Evolutionary conservation across 1,140 invertebrate genomes (phyloP).

Genomic region (Neomicropteryx cornuta): DNA sequence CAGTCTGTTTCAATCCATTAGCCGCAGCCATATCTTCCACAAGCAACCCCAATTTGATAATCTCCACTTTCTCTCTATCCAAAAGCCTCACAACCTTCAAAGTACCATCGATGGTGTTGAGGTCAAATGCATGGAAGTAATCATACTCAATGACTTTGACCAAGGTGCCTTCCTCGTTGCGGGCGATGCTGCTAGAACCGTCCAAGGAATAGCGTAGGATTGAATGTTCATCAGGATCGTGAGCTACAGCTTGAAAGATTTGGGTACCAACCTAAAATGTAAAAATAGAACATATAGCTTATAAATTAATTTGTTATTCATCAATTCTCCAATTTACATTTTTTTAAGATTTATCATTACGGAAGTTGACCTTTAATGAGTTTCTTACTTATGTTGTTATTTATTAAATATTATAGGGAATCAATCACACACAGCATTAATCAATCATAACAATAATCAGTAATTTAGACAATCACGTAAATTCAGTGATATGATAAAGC

Average conservation of each 20-base stretch:
- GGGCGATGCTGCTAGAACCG: constrained; percentile 54
- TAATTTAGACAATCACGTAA: too few relatives aligned
- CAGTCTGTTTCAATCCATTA: constrained; percentile 51
- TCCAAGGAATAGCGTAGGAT: constrained; percentile 66
- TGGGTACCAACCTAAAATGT: constrained; percentile 51
- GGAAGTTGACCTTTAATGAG: too few relatives aligned
- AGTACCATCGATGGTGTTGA: constrained; percentile 64
- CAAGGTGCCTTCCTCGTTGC: constrained; percentile 66
- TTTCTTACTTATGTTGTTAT: too few relatives aligned
- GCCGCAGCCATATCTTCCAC: constrained; percentile 80
- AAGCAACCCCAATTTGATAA: constrained; percentile 58
- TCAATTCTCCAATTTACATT: constrained; percentile 4
- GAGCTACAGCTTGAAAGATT: constrained; percentile 57
- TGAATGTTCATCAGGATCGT: constrained; percentile 67
- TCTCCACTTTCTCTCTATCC: constrained; percentile 77
- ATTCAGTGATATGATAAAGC: too few relatives aligned
- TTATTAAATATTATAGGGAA: too few relatives aligned
- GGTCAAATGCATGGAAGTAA: constrained; percentile 55
- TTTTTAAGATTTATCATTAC: constrained; percentile 5
- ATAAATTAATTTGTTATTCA: background rate
- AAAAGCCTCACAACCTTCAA: constrained; percentile 50
- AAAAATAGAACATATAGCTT: background rate
- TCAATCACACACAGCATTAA: too few relatives aligned
- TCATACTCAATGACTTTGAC: constrained; percentile 64
- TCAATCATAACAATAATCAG: too few relatives aligned